Conservation (phyloP, 2,888 invertebrate species). For the Agrenia bidenticulata region DNA sequence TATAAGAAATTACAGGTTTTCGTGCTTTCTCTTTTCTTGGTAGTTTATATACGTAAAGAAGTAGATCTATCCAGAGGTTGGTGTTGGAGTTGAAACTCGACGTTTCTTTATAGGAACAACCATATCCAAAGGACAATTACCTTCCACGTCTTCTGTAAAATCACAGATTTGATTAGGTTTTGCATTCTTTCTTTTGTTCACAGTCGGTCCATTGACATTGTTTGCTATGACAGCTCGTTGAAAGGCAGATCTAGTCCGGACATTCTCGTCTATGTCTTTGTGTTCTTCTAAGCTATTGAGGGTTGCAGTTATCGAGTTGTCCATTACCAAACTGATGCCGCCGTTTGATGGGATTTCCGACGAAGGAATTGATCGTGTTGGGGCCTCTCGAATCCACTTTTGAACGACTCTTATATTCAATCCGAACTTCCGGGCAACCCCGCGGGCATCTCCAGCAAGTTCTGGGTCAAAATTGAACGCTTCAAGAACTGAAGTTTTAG, state of each 20-base stretch:
- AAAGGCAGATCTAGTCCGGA: background rate
- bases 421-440: conserved; percentile 50
- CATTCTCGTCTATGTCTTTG: background rate
- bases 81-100: conserved; percentile 41
- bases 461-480: conserved; percentile 47
- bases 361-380: conserved; percentile 31
- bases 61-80: conserved; percentile 6
- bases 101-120: conserved; percentile 50
- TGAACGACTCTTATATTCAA: conserved; percentile 47
- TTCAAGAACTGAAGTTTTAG: conserved; percentile 43
- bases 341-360: background rate
- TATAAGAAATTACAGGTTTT: too few relatives aligned
- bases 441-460: conserved; percentile 48
- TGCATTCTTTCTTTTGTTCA: conserved; percentile 50
- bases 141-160: conserved; percentile 35
- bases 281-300: background rate
- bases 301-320: conserved; percentile 19
- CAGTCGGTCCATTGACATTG: background rate
- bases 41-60: too few relatives aligned
- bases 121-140: conserved; percentile 47
- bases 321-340: background rate
- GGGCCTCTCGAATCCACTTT: conserved; percentile 50
- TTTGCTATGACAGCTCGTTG: background rate
- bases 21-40: too few relatives aligned
- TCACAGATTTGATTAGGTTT: conserved; percentile 53